phyloP scores from a whole-genome alignment of 1,140 invertebrate genomes.

The Phymorhynchus buccinoides region DNA sequence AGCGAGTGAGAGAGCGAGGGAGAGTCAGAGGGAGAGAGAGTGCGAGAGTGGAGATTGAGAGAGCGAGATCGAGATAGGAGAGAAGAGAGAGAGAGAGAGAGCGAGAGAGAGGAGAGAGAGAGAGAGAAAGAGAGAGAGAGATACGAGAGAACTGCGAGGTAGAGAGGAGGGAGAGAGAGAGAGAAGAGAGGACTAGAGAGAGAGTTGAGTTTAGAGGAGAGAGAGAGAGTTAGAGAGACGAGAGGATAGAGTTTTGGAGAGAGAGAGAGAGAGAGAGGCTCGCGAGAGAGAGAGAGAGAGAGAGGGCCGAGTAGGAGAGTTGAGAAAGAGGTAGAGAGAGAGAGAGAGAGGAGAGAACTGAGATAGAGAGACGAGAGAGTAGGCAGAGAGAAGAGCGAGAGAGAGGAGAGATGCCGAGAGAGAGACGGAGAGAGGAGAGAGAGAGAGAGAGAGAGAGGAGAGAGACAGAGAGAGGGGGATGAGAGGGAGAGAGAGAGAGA shows the following conservation, averaged over 20 bases:
- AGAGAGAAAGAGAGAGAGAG: no score
- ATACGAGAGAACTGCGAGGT: no score
- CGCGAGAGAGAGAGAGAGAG: no score
- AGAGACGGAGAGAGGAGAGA: no score
- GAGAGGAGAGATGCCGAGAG: no score
- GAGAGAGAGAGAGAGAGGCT: no score
- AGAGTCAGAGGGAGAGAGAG: neutral
- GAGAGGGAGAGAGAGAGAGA: neutral
- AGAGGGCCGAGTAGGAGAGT: neutral
- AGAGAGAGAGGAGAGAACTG: neutral
- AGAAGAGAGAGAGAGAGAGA: no score
- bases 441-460: constrained; percentile 18
- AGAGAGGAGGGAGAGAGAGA: neutral
- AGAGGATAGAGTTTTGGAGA: neutral
- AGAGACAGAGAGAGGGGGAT: neutral
- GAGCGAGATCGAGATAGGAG: neutral
- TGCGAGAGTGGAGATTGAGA: neutral
- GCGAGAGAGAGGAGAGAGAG: no score
- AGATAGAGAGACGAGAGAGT: no score
- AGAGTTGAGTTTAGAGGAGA: no score
- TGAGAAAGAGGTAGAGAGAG: neutral
- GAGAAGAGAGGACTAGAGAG: neutral
- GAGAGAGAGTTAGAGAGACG: neutral
- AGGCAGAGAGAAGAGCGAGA: neutral
- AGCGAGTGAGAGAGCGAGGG: no score